Evolutionary conservation across 2,113 vertebrate genomes (phyloP).

Genomic region (Haemorhous mexicanus): DNA sequence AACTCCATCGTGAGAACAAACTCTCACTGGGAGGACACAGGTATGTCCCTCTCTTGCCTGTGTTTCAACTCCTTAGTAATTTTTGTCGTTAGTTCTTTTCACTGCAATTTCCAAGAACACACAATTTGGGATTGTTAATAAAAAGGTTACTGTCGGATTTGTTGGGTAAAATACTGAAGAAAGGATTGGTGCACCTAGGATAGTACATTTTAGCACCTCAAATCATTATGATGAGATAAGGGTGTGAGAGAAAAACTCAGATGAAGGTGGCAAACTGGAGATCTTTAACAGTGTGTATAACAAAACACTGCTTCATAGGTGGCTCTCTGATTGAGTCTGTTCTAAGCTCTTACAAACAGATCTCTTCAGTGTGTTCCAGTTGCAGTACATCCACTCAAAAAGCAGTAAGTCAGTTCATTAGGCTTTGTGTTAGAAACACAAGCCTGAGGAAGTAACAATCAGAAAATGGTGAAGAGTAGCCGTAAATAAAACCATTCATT

Average conservation of each 20-base stretch:
- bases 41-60: background rate
- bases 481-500: background rate
- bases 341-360: background rate
- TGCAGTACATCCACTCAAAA: background rate
- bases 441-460: background rate
- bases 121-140: background rate
- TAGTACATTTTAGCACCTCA: background rate
- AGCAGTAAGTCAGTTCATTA: background rate
- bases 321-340: background rate
- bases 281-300: background rate
- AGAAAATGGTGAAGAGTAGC: background rate
- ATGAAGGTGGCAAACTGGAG: background rate
- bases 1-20: background rate
- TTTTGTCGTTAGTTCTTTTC: background rate
- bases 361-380: background rate
- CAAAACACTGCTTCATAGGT: background rate
- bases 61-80: background rate
- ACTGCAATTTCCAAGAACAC: background rate
- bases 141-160: background rate
- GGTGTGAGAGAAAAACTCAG: background rate
- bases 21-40: background rate
- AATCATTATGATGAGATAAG: background rate
- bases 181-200: background rate
- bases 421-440: background rate
- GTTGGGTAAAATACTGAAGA: background rate